Conservation (phyloP, 2,797 vertebrate species). For the Tapera naevia region DNA sequence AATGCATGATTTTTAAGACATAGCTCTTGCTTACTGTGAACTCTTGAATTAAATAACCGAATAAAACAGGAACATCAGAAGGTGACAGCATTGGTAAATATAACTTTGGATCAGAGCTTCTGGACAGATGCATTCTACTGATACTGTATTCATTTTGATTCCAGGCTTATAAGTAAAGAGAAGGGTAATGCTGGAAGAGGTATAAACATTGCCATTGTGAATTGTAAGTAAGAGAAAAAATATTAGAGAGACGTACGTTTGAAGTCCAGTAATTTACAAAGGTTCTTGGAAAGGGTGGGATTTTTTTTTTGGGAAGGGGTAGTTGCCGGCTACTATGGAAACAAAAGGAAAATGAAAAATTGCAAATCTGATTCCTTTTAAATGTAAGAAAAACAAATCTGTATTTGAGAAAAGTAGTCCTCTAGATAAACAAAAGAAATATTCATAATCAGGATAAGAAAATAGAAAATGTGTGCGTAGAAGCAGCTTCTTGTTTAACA, state of each 20-base stretch:
- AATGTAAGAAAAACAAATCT: neutral
- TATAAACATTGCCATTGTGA: conserved; percentile 76
- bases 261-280: neutral
- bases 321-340: neutral
- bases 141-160: conserved; percentile 30
- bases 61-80: neutral
- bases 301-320: neutral
- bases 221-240: conserved; percentile 71
- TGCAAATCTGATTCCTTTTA: neutral
- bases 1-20: neutral
- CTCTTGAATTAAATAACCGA: neutral
- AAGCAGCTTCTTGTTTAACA: neutral
- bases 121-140: neutral
- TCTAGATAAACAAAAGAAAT: neutral
- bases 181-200: conserved; percentile 66
- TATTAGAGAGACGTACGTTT: neutral
- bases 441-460: neutral
- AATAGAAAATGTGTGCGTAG: neutral
- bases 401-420: neutral
- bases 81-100: neutral
- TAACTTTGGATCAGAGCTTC: neutral
- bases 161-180: conserved; percentile 70
- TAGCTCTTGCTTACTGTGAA: neutral
- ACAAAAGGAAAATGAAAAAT: neutral
- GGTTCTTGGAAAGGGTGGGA: neutral